phyloP scores from a whole-genome alignment of 2,113 vertebrate species.

The Cairina moschata region DNA sequence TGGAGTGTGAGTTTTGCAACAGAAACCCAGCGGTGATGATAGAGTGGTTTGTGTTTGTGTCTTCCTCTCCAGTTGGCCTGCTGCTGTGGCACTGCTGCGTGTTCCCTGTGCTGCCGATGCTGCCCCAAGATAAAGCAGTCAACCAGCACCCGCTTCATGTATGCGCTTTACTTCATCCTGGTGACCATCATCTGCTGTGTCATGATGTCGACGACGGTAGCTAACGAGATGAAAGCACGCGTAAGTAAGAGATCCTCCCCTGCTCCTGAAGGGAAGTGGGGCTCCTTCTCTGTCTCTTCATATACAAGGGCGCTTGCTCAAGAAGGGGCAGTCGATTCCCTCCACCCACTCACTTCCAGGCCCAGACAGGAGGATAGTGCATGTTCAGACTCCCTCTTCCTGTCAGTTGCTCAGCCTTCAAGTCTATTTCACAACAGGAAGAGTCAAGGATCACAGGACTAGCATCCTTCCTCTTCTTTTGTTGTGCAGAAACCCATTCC shows the following conservation, averaged over 20 bases:
- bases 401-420: background rate
- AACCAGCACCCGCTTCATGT: conserved; percentile 94
- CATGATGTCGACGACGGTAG: conserved; percentile 95
- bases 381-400: background rate
- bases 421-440: conserved; percentile 1
- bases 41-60: background rate
- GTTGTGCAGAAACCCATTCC: rapidly evolving
- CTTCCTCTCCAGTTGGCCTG: conserved; percentile 88
- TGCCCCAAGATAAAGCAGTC: conserved; percentile 97
- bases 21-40: background rate
- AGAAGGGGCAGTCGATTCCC: rapidly evolving
- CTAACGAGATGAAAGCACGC: conserved; percentile 71
- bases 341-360: background rate
- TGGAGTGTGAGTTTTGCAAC: background rate
- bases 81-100: conserved; percentile 91
- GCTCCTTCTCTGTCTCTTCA: background rate
- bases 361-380: background rate
- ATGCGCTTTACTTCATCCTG: conserved; percentile 92
- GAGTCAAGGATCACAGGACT: background rate
- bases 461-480: background rate
- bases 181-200: conserved; percentile 88
- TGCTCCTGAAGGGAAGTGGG: background rate
- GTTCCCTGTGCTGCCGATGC: conserved; percentile 91
- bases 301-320: background rate
- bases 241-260: conserved; percentile 79